Percentiles rank a stretch among this genome's conserved stretches.
These are phyloP conservation scores for Onychorhynchus coronatus DNA, from an alignment of 2,113 vertebrate species.

Conservation along the genomic window DNA sequence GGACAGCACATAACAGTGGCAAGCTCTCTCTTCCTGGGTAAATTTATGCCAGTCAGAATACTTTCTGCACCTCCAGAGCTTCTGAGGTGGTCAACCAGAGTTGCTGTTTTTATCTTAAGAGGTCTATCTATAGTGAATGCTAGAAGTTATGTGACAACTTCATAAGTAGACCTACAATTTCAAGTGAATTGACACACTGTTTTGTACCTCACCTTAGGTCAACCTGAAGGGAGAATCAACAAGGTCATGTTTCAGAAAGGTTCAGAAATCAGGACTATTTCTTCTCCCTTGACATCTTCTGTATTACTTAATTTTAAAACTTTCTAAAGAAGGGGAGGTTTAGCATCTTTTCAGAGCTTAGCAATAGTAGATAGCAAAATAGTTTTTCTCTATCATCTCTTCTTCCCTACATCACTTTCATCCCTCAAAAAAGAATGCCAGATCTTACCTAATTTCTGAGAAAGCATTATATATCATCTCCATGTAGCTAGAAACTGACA, in stretches of 20 bases:
- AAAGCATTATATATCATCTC: background rate
- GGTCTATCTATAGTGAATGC: background rate
- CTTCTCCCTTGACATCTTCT: background rate
- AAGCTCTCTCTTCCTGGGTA: background rate
- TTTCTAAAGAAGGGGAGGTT: background rate
- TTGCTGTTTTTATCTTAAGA: background rate
- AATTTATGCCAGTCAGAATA: background rate
- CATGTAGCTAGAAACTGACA: background rate
- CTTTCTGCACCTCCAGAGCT: background rate
- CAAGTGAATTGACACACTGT: background rate
- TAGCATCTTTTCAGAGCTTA: background rate
- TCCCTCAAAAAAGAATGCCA: background rate
- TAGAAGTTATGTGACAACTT: background rate
- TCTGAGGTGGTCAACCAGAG: background rate
- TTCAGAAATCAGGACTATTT: background rate
- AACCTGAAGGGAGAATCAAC: background rate
- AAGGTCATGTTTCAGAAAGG: background rate
- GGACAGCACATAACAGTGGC: background rate
- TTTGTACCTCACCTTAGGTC: background rate
- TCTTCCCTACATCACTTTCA: background rate
- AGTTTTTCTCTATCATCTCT: background rate
- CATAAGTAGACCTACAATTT: background rate
- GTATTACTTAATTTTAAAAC: background rate
- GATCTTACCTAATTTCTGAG: background rate
- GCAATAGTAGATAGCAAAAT: background rate